These are phyloP conservation scores for Brachionus asplanchnoidis DNA, from an alignment of 1,140 invertebrate genomes.

Conservation along the genomic window DNA sequence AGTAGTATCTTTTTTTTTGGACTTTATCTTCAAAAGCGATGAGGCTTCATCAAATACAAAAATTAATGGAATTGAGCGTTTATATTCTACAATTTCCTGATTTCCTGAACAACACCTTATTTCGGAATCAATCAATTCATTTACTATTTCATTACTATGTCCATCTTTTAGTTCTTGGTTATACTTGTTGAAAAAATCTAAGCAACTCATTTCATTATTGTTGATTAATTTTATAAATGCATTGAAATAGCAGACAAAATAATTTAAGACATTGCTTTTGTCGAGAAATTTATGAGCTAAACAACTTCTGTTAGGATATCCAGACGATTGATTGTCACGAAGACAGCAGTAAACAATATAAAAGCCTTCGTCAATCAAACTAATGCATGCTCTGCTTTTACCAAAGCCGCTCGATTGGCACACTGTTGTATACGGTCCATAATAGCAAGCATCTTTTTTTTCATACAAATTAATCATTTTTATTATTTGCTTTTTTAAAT, in stretches of 20 bases:
- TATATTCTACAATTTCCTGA: background rate
- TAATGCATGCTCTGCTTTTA: background rate
- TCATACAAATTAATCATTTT: background rate
- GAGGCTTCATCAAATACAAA: background rate
- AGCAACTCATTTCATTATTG: background rate
- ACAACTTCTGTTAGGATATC: constrained; percentile 2
- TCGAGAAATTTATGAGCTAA: background rate
- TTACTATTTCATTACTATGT: background rate
- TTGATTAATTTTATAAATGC: background rate
- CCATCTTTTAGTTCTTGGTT: background rate
- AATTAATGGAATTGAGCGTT: background rate
- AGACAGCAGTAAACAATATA: constrained; percentile 1
- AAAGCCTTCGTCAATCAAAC: background rate
- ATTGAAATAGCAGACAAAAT: background rate
- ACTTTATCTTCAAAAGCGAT: background rate
- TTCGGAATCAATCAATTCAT: background rate
- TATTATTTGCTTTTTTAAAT: background rate
- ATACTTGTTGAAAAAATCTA: background rate
- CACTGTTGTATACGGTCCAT: background rate
- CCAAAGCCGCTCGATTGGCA: constrained; percentile 23
- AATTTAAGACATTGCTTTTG: background rate
- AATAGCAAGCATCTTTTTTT: background rate
- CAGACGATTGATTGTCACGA: background rate
- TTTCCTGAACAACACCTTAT: background rate
- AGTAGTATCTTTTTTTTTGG: background rate